Base-by-base conservation (phyloP, 2,888 invertebrate genomes). In the Eugnorisma glareosa region DNA sequence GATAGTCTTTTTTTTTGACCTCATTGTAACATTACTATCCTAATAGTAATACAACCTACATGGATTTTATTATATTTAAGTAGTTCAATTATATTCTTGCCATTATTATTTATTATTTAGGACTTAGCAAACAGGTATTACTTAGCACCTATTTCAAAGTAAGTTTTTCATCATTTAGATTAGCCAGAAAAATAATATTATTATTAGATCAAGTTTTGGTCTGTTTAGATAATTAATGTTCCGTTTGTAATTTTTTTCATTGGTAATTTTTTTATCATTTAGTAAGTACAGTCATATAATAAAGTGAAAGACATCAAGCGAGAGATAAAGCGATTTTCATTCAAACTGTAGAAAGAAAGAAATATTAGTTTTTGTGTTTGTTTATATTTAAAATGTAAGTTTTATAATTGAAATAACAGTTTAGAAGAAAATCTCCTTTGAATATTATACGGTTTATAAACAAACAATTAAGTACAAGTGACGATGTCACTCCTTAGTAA, bases 61-160 rank as follows among this genome's bases (percentile, higher is more conserved):
- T 13, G 13, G 67, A 82, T 74, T 79, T 77, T 79, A 86, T 68
- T 77, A 78, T 70, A 76, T 37, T 66, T 83, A 73, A 88, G 61
- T 79, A 86, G 84, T 74, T 61, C 37, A 80, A 73, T 77, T 73
- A 64, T 69, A 70, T 86, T 63, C 71, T 84, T 86, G 75, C 81
- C 77, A 84, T 69, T 69, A 75, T 69, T 63, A 28, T 69, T 51
- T 66, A 69, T 40, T 48, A 64, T 67, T 67, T 70, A 75, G 59
- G 70, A 81, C 15, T 57, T 74, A 86, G 51, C 48, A 66, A 76
- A 72, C 76, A 84, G 88, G 76, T 84, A 80, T 88, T 84, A 86
- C n/a, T 57, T 35, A 67, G 67, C 74, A 79, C 59, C 69, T 54
- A 35, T 64, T 75, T 72, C 37, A 64, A 66, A 67, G 21, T 75